A percentile compares a stretch with the other conserved stretches of the same genome.
Evolutionary conservation across 2,113 vertebrate genomes (phyloP).

Genomic region (Podarcis raffonei): DNA sequence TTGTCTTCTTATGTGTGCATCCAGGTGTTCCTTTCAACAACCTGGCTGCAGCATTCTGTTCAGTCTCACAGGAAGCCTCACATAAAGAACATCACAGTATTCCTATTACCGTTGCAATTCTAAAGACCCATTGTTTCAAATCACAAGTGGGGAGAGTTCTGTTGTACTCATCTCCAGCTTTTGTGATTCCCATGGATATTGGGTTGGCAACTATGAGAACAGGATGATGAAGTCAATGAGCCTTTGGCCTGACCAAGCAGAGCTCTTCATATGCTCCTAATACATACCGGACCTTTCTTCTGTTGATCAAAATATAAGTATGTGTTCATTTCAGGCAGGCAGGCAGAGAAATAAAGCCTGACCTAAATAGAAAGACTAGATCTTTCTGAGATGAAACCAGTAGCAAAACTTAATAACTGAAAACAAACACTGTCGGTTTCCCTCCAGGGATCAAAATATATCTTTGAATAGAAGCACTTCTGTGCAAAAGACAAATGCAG

Average conservation of each 20-base stretch:
- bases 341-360: neutral
- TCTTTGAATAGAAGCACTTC: constrained; percentile 24
- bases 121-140: neutral
- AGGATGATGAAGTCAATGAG: too few relatives aligned
- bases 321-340: neutral
- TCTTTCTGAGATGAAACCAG: neutral
- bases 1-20: too few relatives aligned
- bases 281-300: too few relatives aligned
- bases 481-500: neutral
- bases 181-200: too few relatives aligned
- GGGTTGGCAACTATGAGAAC: neutral
- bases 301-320: neutral
- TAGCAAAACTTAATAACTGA: constrained; percentile 25
- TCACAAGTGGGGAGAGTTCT: neutral
- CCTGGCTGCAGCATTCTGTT: too few relatives aligned
- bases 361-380: neutral
- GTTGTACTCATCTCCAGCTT: neutral
- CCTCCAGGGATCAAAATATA: constrained; percentile 23
- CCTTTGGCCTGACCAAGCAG: too few relatives aligned
- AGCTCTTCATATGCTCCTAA: too few relatives aligned
- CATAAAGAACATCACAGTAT: too few relatives aligned
- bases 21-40: too few relatives aligned
- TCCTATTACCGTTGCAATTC: too few relatives aligned
- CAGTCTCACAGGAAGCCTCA: too few relatives aligned
- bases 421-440: neutral